These are phyloP conservation scores for Oceanodroma tethys DNA, from an alignment of 2,113 vertebrate genomes.

Conservation along the genomic window DNA sequence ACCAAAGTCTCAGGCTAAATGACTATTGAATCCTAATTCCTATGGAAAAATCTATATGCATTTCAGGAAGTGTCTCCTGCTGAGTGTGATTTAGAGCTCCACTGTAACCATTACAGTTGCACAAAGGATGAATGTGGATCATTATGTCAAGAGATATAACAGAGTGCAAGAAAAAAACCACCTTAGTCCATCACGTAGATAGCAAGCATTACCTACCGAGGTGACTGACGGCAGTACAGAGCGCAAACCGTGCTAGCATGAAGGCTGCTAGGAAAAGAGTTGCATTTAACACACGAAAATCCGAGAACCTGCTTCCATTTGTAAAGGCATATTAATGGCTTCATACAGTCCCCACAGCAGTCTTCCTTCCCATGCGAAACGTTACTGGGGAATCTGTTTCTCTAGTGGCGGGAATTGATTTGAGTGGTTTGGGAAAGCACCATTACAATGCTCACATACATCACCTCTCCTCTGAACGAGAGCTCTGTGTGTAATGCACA, in stretches of 20 bases:
- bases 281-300: not conserved
- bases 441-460: not conserved
- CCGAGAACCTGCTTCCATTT: not conserved
- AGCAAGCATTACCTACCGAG: not conserved
- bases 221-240: not conserved
- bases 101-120: not conserved
- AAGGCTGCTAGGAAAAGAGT: not conserved
- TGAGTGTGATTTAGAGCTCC: not conserved
- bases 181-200: not conserved
- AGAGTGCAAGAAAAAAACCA: not conserved
- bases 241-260: too few species aligned
- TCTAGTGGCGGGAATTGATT: not conserved
- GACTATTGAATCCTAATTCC: not conserved
- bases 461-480: not conserved
- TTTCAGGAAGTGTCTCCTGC: not conserved
- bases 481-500: not conserved
- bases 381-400: not conserved
- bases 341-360: not conserved
- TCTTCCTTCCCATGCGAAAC: accelerated
- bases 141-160: not conserved
- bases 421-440: not conserved
- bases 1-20: not conserved
- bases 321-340: not conserved
- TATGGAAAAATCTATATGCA: not conserved
- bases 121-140: not conserved